Evolutionary conservation across 35 echinoderm and acorn worm genomes (phyloP).

Genomic region (Apostichopus japonicus): DNA sequence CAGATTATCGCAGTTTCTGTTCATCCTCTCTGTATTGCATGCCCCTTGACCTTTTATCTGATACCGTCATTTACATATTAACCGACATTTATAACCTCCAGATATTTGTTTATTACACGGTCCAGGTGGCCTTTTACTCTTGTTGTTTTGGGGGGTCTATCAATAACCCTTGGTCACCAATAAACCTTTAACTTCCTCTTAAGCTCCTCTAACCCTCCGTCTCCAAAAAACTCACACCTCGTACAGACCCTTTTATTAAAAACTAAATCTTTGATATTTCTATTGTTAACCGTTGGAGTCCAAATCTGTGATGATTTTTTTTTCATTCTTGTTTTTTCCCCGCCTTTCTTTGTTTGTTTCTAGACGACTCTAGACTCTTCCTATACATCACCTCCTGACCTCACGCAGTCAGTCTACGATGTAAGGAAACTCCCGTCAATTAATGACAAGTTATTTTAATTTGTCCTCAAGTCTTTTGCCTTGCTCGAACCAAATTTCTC

Average conservation of each 20-base stretch:
- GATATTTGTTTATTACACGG: too few species aligned
- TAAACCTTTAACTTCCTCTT: too few species aligned
- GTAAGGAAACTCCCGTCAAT: neutral
- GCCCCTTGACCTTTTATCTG: neutral
- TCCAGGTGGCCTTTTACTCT: too few species aligned
- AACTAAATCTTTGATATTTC: too few species aligned
- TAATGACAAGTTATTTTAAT: neutral
- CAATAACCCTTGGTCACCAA: too few species aligned
- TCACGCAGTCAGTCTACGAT: constrained; percentile 6
- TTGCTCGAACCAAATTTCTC: neutral
- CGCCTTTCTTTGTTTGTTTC: too few species aligned
- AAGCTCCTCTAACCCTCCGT: too few species aligned
- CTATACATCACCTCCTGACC: constrained; percentile 7
- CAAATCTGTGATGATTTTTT: neutral
- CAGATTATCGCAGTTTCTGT: neutral
- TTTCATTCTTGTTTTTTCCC: neutral
- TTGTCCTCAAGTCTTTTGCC: neutral
- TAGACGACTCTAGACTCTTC: neutral
- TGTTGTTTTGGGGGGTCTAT: too few species aligned
- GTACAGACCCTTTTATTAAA: too few species aligned
- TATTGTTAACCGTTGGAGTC: neutral
- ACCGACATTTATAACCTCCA: neutral
- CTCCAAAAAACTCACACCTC: too few species aligned
- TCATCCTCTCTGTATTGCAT: neutral
- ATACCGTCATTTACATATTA: neutral